phyloP scores from a whole-genome alignment of 2,797 vertebrate genomes.

The Characodon lateralis region DNA sequence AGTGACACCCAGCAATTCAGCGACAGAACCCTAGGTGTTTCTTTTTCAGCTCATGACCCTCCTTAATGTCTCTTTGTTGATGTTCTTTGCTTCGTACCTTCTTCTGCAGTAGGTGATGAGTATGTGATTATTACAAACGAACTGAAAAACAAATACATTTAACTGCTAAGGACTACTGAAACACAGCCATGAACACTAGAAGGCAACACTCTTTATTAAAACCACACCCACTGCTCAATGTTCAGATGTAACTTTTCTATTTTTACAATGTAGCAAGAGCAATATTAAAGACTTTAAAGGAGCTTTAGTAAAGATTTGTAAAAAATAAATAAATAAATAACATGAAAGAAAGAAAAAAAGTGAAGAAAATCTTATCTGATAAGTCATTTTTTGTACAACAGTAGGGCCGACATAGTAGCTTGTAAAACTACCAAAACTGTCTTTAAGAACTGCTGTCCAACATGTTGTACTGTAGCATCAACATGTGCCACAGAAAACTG shows the following conservation, averaged over 20 bases:
- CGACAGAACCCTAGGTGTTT: conserved; percentile 58
- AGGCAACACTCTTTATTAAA: conserved; percentile 64
- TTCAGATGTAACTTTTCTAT: conserved; percentile 75
- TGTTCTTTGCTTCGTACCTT: conserved; percentile 49
- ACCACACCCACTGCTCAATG: conserved; percentile 64
- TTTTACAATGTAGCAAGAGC: conserved; percentile 79
- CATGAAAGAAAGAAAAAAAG: conserved; percentile 19
- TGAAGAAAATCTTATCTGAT: conserved; percentile 36
- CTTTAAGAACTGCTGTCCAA: conserved; percentile 58
- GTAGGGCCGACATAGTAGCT: conserved; percentile 71
- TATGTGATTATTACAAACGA: conserved; percentile 34
- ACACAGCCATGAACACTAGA: conserved; percentile 72
- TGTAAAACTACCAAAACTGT: conserved; percentile 70
- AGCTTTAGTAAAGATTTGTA: conserved; percentile 71
- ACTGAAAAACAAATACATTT: conserved; percentile 23
- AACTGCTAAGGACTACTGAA: conserved; percentile 70
- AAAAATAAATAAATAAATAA: conserved; percentile 18
- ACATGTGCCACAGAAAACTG: conserved; percentile 59
- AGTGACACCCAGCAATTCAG: conserved; percentile 52
- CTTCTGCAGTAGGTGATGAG: conserved; percentile 45
- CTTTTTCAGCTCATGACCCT: conserved; percentile 37
- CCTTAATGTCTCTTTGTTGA: conserved; percentile 59
- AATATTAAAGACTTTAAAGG: conserved; percentile 73
- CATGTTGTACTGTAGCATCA: conserved; percentile 73
- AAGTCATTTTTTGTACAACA: conserved; percentile 62